Base-by-base conservation (phyloP, 30 jellyfish, hydroid and myxozoan species). In the Aurelia sp. region DNA sequence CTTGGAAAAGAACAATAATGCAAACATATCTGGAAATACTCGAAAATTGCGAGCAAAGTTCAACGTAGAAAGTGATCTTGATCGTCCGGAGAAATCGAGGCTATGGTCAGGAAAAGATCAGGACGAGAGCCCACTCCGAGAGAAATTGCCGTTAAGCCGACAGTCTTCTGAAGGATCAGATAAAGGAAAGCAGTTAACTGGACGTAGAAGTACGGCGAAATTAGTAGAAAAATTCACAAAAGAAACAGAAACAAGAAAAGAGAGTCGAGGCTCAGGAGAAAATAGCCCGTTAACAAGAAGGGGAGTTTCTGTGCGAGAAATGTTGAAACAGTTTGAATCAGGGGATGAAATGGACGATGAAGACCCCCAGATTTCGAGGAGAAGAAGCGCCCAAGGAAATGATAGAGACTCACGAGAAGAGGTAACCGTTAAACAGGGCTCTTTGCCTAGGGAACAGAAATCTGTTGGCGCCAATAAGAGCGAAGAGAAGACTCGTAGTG, bases 281-380 rank as follows among this genome's bases (percentile, higher is more conserved):
- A 84, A 55, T 5, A 71, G 92, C 52, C 92, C 92, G 44, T 12
- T 83, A 62, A 57, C 86, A 40, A 21, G 71, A 21, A 55, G 80
- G 55, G 80, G 92, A 38, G 81, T 83, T 11, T 83, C 92, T 19
- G 92, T 83, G 1, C 58, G 75, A 57, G 64, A 70, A 69, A 83
- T 83, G 74, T 50, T 83, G 80, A 83, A 70, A 63, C 92, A 83
- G 61, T 83, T 83, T 47, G 92, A 83, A 33, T 83, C 92, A 13
- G 92, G 92, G 41, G 92, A 83, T 21, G 92, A 83, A 73, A 83
- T 83, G 86, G 92, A 71, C 27, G 92, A 72, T 16, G 92, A 70
- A 13, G 92, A 83, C 4, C 65, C 18, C 59, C 86, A 60, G 30
- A 19, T 62, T 17, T 60, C 60, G 17, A 20, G 76, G 33, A 57